Evolutionary conservation across 2,888 invertebrate species (phyloP).

Genomic region (Leptopilina syphax): DNA sequence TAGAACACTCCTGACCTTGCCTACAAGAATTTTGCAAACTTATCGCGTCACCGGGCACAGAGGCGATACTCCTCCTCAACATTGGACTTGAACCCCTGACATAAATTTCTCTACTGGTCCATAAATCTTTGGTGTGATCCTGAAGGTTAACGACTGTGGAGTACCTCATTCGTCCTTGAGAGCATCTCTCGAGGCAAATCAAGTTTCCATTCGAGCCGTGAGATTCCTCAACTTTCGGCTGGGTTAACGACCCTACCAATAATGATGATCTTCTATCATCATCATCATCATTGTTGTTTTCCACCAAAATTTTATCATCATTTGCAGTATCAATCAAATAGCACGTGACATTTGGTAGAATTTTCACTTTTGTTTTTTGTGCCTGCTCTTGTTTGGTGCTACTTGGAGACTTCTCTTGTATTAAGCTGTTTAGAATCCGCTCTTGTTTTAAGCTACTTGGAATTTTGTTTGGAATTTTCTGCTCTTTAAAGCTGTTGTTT

Average conservation of each 20-base stretch:
- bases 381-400: too few species aligned
- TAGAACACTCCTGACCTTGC: neutral
- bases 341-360: neutral
- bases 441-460: too few species aligned
- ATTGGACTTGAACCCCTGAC: conserved; percentile 5
- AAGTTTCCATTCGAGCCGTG: conserved; percentile 14
- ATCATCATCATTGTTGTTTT: too few species aligned
- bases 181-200: neutral
- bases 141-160: conserved; percentile 50
- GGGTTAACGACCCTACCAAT: conserved; percentile 29
- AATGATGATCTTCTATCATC: too few species aligned
- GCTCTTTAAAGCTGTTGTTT: too few species aligned
- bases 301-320: too few species aligned
- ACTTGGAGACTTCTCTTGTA: too few species aligned
- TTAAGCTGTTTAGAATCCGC: too few species aligned
- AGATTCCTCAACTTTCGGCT: conserved; percentile 34
- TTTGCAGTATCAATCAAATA: conserved; percentile 6
- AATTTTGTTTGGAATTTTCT: too few species aligned
- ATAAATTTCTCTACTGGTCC: conserved; percentile 16
- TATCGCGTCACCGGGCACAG: conserved; percentile 30
- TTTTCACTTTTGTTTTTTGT: too few species aligned
- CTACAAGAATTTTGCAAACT: conserved; percentile 28
- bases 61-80: conserved; percentile 15
- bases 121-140: conserved; percentile 32
- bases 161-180: conserved; percentile 48